A percentile compares a stretch with the other conserved stretches of the same genome.
These are phyloP conservation scores for Lycaon pictus DNA, from an alignment of 2,113 vertebrate genomes.

Conservation along the genomic window DNA sequence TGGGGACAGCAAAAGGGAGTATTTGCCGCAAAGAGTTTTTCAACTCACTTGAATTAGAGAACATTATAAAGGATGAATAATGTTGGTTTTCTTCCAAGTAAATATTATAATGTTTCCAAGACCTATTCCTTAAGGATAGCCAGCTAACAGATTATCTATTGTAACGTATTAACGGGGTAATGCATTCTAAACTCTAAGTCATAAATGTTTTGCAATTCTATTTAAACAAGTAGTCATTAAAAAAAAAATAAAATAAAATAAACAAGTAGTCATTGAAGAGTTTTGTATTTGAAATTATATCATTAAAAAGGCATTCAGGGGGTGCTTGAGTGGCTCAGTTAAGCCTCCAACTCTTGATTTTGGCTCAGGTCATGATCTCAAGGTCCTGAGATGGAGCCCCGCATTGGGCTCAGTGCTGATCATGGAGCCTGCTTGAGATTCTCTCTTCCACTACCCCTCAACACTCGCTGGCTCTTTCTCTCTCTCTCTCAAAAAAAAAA, in stretches of 20 bases:
- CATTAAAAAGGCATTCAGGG: not conserved
- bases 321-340: not conserved
- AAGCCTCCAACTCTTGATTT: not conserved
- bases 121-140: not conserved
- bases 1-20: not conserved
- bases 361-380: not conserved
- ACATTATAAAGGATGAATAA: slow-evolving; percentile 13
- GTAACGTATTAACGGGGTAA: not conserved
- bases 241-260: no score
- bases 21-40: not conserved
- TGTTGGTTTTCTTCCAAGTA: not conserved
- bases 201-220: not conserved
- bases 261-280: not conserved
- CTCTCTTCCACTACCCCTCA: not conserved
- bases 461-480: no score
- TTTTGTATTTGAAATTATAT: not conserved
- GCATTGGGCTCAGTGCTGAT: not conserved
- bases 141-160: not conserved
- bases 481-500: no score
- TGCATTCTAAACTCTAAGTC: not conserved
- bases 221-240: not conserved
- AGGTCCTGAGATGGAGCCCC: not conserved
- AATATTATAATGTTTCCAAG: slow-evolving; percentile 32
- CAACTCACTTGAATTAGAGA: not conserved
- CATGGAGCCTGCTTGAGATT: not conserved